phyloP scores from a whole-genome alignment of 2,797 vertebrate genomes.

The Lagorchestes hirsutus region DNA sequence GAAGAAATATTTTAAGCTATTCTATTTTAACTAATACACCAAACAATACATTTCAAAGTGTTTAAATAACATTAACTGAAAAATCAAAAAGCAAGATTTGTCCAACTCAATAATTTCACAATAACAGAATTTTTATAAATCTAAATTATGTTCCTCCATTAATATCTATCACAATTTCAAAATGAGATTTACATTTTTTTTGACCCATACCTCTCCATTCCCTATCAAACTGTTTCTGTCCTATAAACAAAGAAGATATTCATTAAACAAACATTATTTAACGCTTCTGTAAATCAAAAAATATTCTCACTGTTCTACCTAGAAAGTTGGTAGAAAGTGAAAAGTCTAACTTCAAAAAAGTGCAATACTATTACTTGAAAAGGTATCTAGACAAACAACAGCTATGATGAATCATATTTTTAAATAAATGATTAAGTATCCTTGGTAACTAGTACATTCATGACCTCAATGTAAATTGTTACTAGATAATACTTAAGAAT shows the following conservation, averaged over 20 bases:
- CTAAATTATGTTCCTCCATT: background rate
- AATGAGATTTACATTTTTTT: background rate
- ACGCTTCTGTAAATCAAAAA: background rate
- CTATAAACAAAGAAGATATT: background rate
- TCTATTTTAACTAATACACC: background rate
- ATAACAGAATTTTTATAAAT: background rate
- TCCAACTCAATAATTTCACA: background rate
- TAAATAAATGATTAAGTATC: background rate
- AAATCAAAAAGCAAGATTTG: background rate
- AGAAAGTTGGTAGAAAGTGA: background rate
- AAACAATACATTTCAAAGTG: background rate
- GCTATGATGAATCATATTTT: background rate
- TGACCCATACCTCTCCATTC: background rate
- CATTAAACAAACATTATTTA: background rate
- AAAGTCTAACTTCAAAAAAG: background rate
- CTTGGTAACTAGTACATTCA: background rate
- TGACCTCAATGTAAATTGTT: background rate
- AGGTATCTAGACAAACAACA: background rate
- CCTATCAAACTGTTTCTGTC: background rate
- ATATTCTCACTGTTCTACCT: background rate
- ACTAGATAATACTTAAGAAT: background rate
- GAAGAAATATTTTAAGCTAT: background rate
- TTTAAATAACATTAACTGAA: background rate
- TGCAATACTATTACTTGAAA: background rate
- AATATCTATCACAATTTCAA: background rate